Base-by-base conservation (phyloP, 1,140 invertebrate genomes). In the Euura saliciscinereae region DNA sequence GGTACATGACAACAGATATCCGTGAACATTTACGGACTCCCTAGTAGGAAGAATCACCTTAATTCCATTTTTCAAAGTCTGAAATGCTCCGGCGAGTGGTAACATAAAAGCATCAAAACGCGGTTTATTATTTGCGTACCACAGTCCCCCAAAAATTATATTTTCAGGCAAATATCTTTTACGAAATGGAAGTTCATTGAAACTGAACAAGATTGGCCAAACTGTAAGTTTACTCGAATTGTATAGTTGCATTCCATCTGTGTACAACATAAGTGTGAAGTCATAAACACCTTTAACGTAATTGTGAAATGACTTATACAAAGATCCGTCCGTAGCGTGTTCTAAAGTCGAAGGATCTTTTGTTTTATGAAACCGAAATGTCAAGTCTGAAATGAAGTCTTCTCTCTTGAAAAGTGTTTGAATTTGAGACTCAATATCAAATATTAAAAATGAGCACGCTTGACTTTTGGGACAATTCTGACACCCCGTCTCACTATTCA, bases 141-240 rank as follows among this genome's bases (percentile, higher is more conserved):
- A 73, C 4, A 73, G 46, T 43, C 66, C 65, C 3, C 13, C 43
- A 43, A 71, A n/a, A 2, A 74, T 11, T 4, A 74, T 2, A 43
- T 74, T 71, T 44, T 66, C 64, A 6, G 13, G 42, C 67, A 42
- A 68, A 43, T 13, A 44, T 43, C 71, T 68, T 28, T 73, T 10
- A 5, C 4, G 7, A 11, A 45, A 68, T 4, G 66, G 51, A 4
- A 73, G 45, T 68, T 68, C 71, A 43, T 69, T 73, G 28, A 73
- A 59, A n/a, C 5, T 64, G 6, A 74, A n/a, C 10, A 46, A 74
- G 6, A 74, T 51, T 68, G 65, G 73, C 73, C 73, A 74, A 43
- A 74, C 43, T 28, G n/a, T 10, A 4, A 68, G 43, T 4, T 67
- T 71, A n/a, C 69, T 67, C 2, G 69, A 74, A 43, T 70, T 70